Base-by-base conservation (phyloP, 2,113 vertebrate genomes). In the Promerops cafer region DNA sequence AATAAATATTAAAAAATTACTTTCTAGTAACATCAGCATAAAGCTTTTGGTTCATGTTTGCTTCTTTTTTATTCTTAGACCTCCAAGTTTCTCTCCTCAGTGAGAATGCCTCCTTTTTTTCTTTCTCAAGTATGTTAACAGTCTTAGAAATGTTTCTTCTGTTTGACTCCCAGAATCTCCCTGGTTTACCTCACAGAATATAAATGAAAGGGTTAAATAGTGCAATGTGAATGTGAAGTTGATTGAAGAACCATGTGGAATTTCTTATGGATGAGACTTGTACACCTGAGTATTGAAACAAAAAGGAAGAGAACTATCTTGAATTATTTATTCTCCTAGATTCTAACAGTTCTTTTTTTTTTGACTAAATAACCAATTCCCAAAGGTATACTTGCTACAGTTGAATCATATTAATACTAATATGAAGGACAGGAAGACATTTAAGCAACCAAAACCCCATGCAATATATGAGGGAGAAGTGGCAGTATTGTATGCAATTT, bases 311-410 rank as follows among this genome's bases (percentile, higher is more conserved):
- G 50, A 92, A 49, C 37, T 74, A 33, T 63, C 60, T 71, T 90
- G 84, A 91, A 83, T 95, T 90, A 94, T 96, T 97, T 97, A 93
- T 95, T 91, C 45, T 87, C 78, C 63, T 39, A 63, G 59, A 93
- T 87, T 95, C 49, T 47, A 86, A 52, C 49, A 63, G 39, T n/a
- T 69, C 54, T 88, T 87, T 83, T 63, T 83, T 59, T 75, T 37
- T 77, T 95, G 83, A 94, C 94, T 94, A 95, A 96, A 95, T 89
- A 90, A 85, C 27, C 10, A 50, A 8, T 87, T 92, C 91, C 68
- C n/a, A 31, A 70, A 69, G 60, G 80, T 83, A 78, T 39, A 23
- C 27, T 13, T 80, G 56, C 59, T 76, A 60, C 57, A 77, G 49
- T 56, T 68, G 77, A 94, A 89, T 84, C 4, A 68, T 71, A 74